These are phyloP conservation scores for Drosophila putrida DNA, from an alignment of 2,888 invertebrate genomes.

Conservation along the genomic window DNA sequence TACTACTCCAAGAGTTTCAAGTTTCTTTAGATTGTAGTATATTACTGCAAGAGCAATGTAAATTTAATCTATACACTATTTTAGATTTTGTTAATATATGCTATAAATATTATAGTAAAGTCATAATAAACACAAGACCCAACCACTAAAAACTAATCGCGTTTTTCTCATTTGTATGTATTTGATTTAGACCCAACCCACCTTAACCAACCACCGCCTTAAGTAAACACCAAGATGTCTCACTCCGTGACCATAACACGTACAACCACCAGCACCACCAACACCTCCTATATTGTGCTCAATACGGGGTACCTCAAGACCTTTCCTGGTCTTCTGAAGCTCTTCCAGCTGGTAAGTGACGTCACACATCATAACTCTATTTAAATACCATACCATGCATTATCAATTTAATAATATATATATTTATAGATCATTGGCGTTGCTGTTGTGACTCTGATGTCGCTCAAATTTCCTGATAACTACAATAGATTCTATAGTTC, in stretches of 20 bases:
- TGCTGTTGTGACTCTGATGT: constrained; percentile 90
- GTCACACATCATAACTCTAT: neutral
- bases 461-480: constrained; percentile 86
- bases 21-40: too few relatives aligned
- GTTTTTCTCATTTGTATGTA: neutral
- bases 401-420: neutral
- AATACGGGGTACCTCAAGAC: constrained; percentile 93
- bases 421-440: constrained; percentile 89
- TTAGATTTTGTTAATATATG: too few relatives aligned
- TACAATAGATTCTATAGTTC: constrained; percentile 82
- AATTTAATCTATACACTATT: too few relatives aligned
- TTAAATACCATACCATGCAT: too few relatives aligned
- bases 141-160: neutral
- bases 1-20: too few relatives aligned
- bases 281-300: constrained; percentile 91
- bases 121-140: neutral
- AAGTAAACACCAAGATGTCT: constrained; percentile 88
- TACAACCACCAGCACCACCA: constrained; percentile 92
- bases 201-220: constrained; percentile 35
- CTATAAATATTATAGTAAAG: too few relatives aligned
- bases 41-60: too few relatives aligned
- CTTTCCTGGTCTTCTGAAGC: constrained; percentile 92
- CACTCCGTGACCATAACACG: constrained; percentile 95
- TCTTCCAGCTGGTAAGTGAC: constrained; percentile 90
- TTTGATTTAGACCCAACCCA: constrained; percentile 41